Base-by-base conservation (phyloP, 1,140 invertebrate genomes). In the Sweltsa coloradensis region DNA sequence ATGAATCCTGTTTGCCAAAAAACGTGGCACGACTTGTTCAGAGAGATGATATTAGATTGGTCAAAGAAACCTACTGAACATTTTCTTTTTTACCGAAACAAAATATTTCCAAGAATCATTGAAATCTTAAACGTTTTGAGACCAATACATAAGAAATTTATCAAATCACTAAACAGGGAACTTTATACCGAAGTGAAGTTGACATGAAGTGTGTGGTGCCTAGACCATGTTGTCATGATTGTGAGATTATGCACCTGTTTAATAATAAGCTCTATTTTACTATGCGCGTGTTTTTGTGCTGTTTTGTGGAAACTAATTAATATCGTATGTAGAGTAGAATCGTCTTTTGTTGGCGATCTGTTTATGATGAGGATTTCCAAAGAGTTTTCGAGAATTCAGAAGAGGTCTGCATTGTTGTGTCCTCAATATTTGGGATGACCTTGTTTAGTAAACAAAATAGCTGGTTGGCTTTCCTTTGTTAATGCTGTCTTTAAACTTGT, bases 241-340 rank as follows among this genome's bases (percentile, higher is more conserved):
- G 39, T 45, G 39, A 47, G 49, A 49, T 52, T 45, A 45, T 45
- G 44, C 51, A 47, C 51, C 45, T 52, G 47, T 52, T 52, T 41
- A 41, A 49, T 52, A 45, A 49, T 52, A 50, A 42, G 47, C 47
- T 52, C 51, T 52, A 52, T 52, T 52, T 52, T 52, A 52, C 41
- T 52, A 52, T 52, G 43, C 31, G n/a, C n/a, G 47, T 45, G 47
- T 51, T 47, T 45, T 51, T 47, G 50, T 51, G 50, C 27, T 47
- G 50, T 52, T 52, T 52, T 52, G 51, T 49, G 51, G 51, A 49
- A 52, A 44, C 21, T 34, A 49, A 16, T 44, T 41, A 45, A 37
- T 16, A 18, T 9, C 19, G 45, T 41, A 47, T 7, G 31, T 26
- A 5, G 9, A 34, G 31, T 37, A 14, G 23, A 40, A 47, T 22